Conservation (phyloP, 2,797 vertebrate species). For the Rhynchonycteris naso region DNA sequence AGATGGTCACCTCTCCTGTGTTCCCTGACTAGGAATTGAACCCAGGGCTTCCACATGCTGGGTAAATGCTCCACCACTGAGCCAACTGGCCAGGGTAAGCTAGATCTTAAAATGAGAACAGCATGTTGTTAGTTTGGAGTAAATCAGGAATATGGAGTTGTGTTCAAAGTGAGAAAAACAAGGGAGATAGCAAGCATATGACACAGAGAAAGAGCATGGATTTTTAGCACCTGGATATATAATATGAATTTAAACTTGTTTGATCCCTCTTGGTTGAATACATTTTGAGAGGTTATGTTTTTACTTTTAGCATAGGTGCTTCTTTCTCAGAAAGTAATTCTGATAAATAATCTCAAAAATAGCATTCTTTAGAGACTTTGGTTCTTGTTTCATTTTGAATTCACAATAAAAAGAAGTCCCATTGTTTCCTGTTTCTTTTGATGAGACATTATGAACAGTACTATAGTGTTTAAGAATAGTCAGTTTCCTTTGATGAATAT, state of each 20-base stretch:
- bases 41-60: too few relatives aligned
- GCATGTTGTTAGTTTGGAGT: neutral
- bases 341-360: constrained; percentile 39
- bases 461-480: neutral
- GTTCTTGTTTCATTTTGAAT: neutral
- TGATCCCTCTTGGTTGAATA: neutral
- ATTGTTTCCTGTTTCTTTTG: neutral
- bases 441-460: neutral
- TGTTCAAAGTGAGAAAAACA: neutral
- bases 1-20: too few relatives aligned
- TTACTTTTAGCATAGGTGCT: neutral
- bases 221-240: neutral
- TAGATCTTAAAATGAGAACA: neutral
- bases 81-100: too few relatives aligned
- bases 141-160: neutral
- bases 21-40: too few relatives aligned
- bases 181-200: neutral
- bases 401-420: neutral
- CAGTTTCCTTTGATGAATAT: neutral
- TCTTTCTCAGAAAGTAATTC: constrained; percentile 34
- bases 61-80: too few relatives aligned
- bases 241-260: neutral
- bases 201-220: neutral
- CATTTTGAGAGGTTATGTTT: neutral
- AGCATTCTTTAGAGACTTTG: neutral